Percentiles rank a stretch among this genome's conserved stretches.
phyloP scores from a whole-genome alignment of 2,113 vertebrate genomes.

The Nettapus auritus region DNA sequence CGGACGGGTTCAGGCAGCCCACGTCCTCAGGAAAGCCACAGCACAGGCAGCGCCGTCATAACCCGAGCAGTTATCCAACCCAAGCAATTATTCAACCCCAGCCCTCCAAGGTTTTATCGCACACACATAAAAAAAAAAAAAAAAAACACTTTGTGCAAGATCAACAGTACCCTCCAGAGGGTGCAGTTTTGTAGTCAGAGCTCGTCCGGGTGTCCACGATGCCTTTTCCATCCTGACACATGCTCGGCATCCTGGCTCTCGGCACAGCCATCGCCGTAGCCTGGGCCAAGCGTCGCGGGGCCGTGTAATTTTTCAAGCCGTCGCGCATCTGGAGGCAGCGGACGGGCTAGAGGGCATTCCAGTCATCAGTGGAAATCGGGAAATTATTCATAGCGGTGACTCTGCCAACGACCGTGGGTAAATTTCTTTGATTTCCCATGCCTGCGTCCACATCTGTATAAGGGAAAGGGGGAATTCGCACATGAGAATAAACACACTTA shows the following conservation, averaged over 20 bases:
- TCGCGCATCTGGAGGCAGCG: not conserved
- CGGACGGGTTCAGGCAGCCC: not conserved
- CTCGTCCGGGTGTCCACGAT: not conserved
- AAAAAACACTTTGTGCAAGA: accelerated
- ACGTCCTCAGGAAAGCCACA: not conserved
- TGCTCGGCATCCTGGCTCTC: not conserved
- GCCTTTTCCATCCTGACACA: not conserved
- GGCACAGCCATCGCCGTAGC: not conserved
- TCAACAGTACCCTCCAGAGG: conserved; percentile 48
- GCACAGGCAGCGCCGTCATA: too few species aligned
- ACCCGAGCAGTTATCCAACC: not conserved
- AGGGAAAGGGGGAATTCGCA: not conserved
- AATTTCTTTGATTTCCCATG: conserved; percentile 56
- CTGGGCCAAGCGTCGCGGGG: not conserved
- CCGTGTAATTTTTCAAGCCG: conserved; percentile 37
- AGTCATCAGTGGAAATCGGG: not conserved
- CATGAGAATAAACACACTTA: conserved; percentile 17
- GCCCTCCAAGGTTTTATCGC: not conserved
- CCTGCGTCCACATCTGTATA: conserved; percentile 58
- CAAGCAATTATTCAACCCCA: not conserved
- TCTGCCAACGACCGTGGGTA: conserved; percentile 36
- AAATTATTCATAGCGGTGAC: conserved; percentile 9
- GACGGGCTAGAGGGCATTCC: conserved; percentile 34
- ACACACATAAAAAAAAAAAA: accelerated
- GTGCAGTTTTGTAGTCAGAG: conserved; percentile 5